Evolutionary conservation across 2,797 vertebrate genomes (phyloP), one percentile per base, ranked within the genome.

Genomic region (Danionella dracula): DNA sequence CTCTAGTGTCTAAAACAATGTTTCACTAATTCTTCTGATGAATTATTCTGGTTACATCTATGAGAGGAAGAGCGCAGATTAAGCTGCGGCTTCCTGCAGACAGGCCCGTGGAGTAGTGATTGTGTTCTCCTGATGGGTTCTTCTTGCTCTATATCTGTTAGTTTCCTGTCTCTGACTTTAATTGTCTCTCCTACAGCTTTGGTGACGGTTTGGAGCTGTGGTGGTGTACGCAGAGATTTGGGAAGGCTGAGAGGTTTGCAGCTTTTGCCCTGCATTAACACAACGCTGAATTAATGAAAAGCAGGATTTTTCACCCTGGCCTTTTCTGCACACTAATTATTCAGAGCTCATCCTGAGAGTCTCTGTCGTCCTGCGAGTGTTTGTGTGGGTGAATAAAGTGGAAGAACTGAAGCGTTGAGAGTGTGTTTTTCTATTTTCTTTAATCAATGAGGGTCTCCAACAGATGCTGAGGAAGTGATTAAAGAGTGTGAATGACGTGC

Each of bases 271-370:
- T 27, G 49, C 54, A 71, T 76, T 76, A 75, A 75, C 62, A 61
- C 55, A 50, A 66, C 70, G 67, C 67, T 60, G 59, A 78, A 73
- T 76, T 68, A 77, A 74, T 68, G 73, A 79, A 81, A 68, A 54
- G 63, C 64, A 40, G 66, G 69, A 67, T 73, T 69, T 70, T 57
- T 38, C 55, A 63, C 5, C 4, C 46, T 67, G 40, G 63, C 71
- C 72, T 70, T 69, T 72, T 76, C 67, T 74, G 72, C 76, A 81
- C 75, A 70, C 74, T 78, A 75, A 78, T 76, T 63, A 62, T 66
- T 42, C 42, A 54, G 67, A 58, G 65, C 41, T 68, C 65, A 70
- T 65, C 65, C 73, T 68, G 72, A 57, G 69, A 67, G 61, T 6
- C 58, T 70, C 31, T 17, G 29, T 21, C 29, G 9, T 41, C 20